Evolutionary conservation across 2,797 vertebrate genomes (phyloP), one percentile per base, ranked within the genome.

Genomic region (Danio kyathit): DNA sequence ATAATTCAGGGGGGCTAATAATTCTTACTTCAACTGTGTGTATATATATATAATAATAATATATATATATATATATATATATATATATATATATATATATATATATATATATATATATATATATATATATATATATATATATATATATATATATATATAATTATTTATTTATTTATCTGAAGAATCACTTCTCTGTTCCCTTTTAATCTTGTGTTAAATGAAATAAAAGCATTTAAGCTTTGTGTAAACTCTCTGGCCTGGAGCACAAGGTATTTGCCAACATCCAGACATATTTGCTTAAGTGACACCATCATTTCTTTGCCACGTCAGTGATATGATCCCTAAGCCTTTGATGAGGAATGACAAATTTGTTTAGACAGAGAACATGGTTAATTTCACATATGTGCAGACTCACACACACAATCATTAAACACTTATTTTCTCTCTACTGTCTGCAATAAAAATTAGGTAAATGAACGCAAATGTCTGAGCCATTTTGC

Each of bases 321-420:
- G 9, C 8, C 12, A 60, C 13, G 13, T 46, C 52, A 60, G 8
- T 17, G 54, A 59, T 73, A 60, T 74, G 52, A 73, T 73, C 70
- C 10, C 41, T 59, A 74, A 74, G 43, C 56, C 13, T 21, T 74
- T 44, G 41, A 60, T 59, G 19, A 46, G 19, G 52, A 43, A 21
- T 74, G 17, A 44, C 54, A 48, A 38, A 48, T 63, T 38, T 49
- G 21, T 74, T 49, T 63, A 63, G 14, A 61, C 12, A 60, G 43
- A 48, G 54, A 16, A 60, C 46, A 74, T 5, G 13, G 41, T 72
- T 21, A 74, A 29, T 46, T 44, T 21, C 56, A 17, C 43, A 49
- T 12, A 74, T 40, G 8, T 14, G 61, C 57, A 63, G 19, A 17
- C 5, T 29, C 38, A 40, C 12, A 19, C 17, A 38, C 67, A 19